Percentiles rank a stretch among this genome's conserved stretches.
Conservation (phyloP, 2,888 invertebrate genomes). For the Creontiades dilutus region DNA sequence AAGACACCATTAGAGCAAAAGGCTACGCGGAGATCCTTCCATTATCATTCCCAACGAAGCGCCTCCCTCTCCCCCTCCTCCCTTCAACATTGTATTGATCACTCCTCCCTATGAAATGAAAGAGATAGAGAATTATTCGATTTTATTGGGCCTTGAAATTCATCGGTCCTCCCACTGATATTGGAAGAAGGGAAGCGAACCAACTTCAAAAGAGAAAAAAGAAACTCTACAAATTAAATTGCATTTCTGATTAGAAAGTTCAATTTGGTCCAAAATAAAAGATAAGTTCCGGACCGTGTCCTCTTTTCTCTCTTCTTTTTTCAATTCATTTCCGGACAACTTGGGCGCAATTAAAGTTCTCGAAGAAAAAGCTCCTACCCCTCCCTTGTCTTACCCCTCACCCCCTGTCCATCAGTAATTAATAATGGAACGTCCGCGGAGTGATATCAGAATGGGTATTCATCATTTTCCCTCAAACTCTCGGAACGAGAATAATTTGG, state of each 20-base stretch:
- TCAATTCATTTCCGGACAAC: neutral
- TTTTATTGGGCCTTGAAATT: neutral
- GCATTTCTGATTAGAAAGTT: constrained; percentile 34
- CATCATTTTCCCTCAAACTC: neutral
- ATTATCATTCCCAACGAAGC: neutral
- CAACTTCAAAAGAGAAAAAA: constrained; percentile 9
- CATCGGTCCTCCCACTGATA: neutral
- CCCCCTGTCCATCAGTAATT: neutral
- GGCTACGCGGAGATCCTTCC: no score
- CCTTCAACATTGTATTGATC: neutral
- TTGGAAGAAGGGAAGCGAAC: neutral
- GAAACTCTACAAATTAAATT: constrained; percentile 22
- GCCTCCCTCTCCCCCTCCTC: neutral
- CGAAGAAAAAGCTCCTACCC: neutral
- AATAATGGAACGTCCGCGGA: neutral
- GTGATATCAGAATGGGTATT: neutral
- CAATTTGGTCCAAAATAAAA: constrained; percentile 7
- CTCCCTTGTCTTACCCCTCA: neutral
- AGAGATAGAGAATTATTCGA: neutral
- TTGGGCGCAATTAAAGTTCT: constrained; percentile 28
- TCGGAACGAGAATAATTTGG: neutral
- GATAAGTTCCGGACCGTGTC: neutral
- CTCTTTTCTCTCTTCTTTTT: neutral
- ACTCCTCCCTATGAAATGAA: neutral
- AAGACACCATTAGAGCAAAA: no score